Evolutionary conservation across 2,888 invertebrate species (phyloP), one percentile per base, ranked within the genome.

Genomic region (Eulithis testata): DNA sequence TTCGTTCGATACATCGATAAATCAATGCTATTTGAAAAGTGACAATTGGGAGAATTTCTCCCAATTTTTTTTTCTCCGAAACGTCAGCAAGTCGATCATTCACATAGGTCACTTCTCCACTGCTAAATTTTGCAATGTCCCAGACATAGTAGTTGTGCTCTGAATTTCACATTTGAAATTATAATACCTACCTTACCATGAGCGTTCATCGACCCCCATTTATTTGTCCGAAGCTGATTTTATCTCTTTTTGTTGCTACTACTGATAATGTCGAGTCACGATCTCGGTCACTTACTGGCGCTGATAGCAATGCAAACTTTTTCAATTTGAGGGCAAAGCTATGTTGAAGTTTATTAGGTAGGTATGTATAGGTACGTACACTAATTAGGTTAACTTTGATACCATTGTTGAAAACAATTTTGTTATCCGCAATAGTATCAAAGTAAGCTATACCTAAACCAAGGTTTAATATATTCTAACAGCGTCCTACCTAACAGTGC

Each of bases 161-260:
- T 21, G 9, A 47, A 47, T 47, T 47, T 14, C 47, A 47, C 14
- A 47, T 47, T 47, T 47, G 8, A 47, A 9, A n/a, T n/a, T n/a
- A n/a, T n/a, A n/a, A n/a, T n/a, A n/a, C n/a, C n/a, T n/a, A n/a
- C n/a, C 21, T 21, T 50, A 45, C 59, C 57, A 49, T 54, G 43
- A 57, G 60, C 52, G 69, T 68, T 63, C 68, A 66, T 60, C 53
- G 69, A 53, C 63, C 66, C 51, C 59, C 60, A 63, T 65, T 51
- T 21, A 1, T 21, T 43, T 53, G 36, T 52, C 36, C 49, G 59
- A 63, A 66, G 63, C 14, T 58, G 47, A 54, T 53, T 63, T 58
- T 21, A 56, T 58, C 37, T 58, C 65, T 68, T 69, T 71, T 68
- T 66, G 62, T 27, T 11, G 36, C 31, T 21, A 21, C 21, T 2